Conservation (phyloP, 2,797 vertebrate genomes). For the Fratercula arctica region DNA sequence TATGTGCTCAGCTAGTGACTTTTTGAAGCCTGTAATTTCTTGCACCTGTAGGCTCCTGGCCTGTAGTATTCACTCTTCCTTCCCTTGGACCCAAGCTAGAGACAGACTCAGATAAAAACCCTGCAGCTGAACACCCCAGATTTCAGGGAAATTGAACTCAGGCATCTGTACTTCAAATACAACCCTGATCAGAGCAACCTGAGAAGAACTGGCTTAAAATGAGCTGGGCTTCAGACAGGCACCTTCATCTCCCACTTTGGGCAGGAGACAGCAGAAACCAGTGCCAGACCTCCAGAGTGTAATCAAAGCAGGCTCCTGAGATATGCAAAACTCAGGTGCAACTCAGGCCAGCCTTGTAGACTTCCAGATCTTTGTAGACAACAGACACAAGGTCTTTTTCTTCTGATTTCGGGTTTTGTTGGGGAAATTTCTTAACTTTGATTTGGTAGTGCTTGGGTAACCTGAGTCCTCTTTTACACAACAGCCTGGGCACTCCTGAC, state of each 20-base stretch:
- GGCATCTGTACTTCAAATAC: background rate
- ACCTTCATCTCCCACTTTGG: background rate
- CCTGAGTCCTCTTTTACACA: background rate
- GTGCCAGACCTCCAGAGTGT: background rate
- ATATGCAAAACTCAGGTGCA: background rate
- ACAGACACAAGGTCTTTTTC: background rate
- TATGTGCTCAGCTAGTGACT: conserved; percentile 55
- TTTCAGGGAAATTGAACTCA: conserved; percentile 5
- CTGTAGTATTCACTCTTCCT: background rate
- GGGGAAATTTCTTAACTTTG: background rate
- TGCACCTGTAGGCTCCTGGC: conserved; percentile 50
- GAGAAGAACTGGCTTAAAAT: background rate
- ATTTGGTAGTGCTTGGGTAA: background rate
- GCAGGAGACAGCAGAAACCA: background rate
- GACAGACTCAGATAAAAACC: conserved; percentile 30
- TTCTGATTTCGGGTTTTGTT: background rate
- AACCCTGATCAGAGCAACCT: background rate
- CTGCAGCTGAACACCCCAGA: background rate
- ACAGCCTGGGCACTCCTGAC: background rate
- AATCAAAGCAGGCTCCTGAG: background rate
- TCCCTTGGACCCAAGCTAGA: conserved; percentile 23
- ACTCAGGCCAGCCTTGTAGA: background rate
- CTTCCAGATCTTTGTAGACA: background rate
- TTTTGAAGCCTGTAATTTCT: conserved; percentile 69
- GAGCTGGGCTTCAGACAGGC: background rate